phyloP scores from a whole-genome alignment of 2,888 invertebrate species.

The Melinopterus prodromus region DNA sequence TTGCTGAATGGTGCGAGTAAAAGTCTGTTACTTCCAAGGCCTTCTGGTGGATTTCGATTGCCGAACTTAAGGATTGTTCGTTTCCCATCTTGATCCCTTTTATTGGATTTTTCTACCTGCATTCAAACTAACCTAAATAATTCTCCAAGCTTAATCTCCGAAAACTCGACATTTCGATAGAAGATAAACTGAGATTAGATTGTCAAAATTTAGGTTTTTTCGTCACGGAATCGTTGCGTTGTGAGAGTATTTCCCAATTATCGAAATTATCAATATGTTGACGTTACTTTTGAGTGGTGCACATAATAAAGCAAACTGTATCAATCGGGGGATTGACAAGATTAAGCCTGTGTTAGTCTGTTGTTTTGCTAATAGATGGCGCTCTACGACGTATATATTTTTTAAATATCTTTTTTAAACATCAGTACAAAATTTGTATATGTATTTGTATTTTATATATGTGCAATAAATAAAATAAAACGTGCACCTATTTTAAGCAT shows the following conservation, averaged over 20 bases:
- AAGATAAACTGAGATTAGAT: not conserved
- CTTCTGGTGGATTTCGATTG: slow-evolving; percentile 78
- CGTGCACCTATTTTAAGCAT: too few relatives aligned
- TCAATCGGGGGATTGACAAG: too few relatives aligned
- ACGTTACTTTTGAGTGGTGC: not conserved
- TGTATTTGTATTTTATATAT: too few relatives aligned
- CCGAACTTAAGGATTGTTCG: slow-evolving; percentile 75
- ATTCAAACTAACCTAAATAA: not conserved
- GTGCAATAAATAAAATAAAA: too few relatives aligned
- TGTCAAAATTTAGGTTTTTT: not conserved
- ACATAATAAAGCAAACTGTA: not conserved
- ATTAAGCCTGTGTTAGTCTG: too few relatives aligned
- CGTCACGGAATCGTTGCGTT: not conserved
- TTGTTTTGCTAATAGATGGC: too few relatives aligned
- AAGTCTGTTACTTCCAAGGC: slow-evolving; percentile 80
- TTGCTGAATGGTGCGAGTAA: slow-evolving; percentile 76
- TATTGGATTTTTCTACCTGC: not conserved
- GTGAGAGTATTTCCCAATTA: not conserved
- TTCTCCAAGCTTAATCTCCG: not conserved
- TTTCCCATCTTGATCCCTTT: slow-evolving; percentile 71
- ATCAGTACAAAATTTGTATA: too few relatives aligned
- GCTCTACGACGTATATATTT: too few relatives aligned
- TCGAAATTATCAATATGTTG: not conserved
- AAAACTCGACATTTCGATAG: not conserved
- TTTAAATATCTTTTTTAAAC: too few relatives aligned